phyloP scores from a whole-genome alignment of 2,888 invertebrate species.

The Therioaphis trifolii region DNA sequence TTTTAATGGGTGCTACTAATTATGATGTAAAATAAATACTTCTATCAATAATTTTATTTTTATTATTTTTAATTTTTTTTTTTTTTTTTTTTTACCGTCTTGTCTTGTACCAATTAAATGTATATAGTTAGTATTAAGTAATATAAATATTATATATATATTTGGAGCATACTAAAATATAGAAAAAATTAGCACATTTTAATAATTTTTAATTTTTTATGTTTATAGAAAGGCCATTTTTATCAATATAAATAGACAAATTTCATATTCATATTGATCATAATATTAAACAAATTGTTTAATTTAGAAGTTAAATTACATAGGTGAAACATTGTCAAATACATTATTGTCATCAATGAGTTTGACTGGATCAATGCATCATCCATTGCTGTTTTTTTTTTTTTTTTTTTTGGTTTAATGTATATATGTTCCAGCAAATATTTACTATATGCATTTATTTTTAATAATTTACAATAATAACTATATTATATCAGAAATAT shows the following conservation, averaged over 20 bases:
- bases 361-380: too few relatives aligned
- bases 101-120: slow-evolving; percentile 54
- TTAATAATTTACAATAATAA: too few relatives aligned
- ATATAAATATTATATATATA: slow-evolving; percentile 42
- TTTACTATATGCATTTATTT: background rate
- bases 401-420: background rate
- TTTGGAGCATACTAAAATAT: slow-evolving; percentile 54
- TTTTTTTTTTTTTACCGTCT: slow-evolving; percentile 49
- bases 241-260: too few relatives aligned
- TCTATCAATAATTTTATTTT: slow-evolving; percentile 35
- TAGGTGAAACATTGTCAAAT: too few relatives aligned
- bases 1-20: slow-evolving; percentile 60
- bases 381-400: background rate
- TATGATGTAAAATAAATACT: slow-evolving; percentile 50
- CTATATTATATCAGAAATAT: too few relatives aligned
- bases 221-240: slow-evolving; percentile 1
- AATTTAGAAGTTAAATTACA: too few relatives aligned
- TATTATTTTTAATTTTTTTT: slow-evolving; percentile 28
- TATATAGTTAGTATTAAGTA: slow-evolving; percentile 46
- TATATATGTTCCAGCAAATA: background rate
- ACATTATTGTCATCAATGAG: too few relatives aligned
- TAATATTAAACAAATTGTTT: too few relatives aligned
- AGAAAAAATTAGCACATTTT: slow-evolving; percentile 56
- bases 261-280: too few relatives aligned
- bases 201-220: slow-evolving; percentile 10